Conservation (phyloP, 2,888 invertebrate genomes). For the Nomada flava region DNA sequence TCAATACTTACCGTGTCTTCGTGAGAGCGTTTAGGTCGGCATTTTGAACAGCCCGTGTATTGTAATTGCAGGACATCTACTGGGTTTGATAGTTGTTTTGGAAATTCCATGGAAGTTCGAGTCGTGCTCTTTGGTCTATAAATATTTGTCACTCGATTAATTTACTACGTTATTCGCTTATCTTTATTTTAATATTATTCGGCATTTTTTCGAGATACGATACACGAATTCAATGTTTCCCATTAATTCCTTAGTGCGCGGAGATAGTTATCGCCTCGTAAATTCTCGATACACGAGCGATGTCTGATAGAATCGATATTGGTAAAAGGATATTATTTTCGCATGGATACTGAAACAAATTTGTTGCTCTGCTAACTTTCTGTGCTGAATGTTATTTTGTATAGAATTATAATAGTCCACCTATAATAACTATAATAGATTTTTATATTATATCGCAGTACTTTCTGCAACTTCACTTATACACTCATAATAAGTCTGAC, state of each 20-base stretch:
- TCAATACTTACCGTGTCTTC: constrained; percentile 1
- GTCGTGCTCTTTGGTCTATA: background rate
- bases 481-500: no score
- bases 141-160: constrained; percentile 29
- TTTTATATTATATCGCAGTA: no score
- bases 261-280: constrained; percentile 64
- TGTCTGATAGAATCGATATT: constrained; percentile 35
- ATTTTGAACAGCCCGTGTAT: background rate
- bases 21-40: background rate
- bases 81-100: no score
- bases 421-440: no score
- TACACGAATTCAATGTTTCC: constrained; percentile 32
- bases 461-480: no score
- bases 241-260: constrained; percentile 61
- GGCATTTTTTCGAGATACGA: constrained; percentile 19
- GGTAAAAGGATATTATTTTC: constrained; percentile 57
- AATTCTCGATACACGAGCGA: constrained; percentile 52
- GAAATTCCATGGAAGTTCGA: no score
- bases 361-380: no score
- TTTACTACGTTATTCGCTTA: background rate
- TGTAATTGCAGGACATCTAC: background rate
- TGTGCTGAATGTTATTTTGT: no score
- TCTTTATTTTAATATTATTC: background rate
- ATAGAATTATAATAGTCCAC: no score
- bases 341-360: background rate